Conservation (phyloP, 2,888 invertebrate genomes). For the Piscicola geometra region DNA sequence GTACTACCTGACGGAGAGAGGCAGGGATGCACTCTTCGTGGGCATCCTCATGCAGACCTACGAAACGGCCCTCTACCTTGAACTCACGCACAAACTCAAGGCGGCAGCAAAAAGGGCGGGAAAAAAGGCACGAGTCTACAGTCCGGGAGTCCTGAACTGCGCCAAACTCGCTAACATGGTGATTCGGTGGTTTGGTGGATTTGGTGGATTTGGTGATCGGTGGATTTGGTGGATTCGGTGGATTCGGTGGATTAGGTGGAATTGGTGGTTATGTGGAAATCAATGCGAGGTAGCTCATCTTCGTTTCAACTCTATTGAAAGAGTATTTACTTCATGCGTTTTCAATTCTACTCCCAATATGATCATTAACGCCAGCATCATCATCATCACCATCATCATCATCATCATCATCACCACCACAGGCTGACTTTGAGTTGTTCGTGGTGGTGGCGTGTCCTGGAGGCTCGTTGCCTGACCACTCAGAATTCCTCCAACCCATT, state of each 20-base stretch:
- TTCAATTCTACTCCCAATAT: neutral
- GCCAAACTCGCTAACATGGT: conserved; percentile 87
- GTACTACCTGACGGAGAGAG: conserved; percentile 78
- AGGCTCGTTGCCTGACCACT: conserved; percentile 44
- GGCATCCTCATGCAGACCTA: conserved; percentile 88
- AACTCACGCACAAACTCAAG: conserved; percentile 71
- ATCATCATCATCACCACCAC: no score
- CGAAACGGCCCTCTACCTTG: conserved; percentile 69
- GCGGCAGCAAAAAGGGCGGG: conserved; percentile 68
- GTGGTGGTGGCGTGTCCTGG: conserved; percentile 76
- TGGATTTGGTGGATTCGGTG: no score
- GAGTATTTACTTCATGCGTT: neutral
- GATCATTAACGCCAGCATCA: no score
- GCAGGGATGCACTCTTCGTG: conserved; percentile 79
- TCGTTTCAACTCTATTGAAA: neutral
- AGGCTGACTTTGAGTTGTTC: neutral
- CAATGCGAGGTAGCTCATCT: neutral
- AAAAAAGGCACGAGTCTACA: conserved; percentile 83
- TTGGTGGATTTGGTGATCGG: no score
- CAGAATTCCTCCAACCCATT: conserved; percentile 83
- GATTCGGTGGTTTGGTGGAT: no score
- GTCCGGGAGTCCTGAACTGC: conserved; percentile 88
- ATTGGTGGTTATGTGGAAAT: neutral
- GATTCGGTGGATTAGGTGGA: no score
- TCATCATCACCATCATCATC: no score